Evolutionary conservation across 2,113 vertebrate species (phyloP), one percentile per base, ranked within the genome.

Genomic region (Pontoporia blainvillei): DNA sequence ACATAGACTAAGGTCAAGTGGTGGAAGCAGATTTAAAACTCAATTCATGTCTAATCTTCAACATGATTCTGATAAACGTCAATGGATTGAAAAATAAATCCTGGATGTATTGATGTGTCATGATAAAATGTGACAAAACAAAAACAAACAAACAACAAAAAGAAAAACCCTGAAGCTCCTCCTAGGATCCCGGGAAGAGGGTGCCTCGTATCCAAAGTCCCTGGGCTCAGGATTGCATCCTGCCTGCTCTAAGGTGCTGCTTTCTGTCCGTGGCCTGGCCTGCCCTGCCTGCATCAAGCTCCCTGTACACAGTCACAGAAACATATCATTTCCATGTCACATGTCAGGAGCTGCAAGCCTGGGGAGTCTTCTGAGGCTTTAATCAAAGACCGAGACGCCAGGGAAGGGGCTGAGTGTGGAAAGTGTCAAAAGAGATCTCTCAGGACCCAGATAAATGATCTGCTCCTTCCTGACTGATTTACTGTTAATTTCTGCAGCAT

Each of bases 401-500:
- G 29, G 20, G 36, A 79, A 31, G 46, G 84, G 79, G n/a, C 36
- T n/a, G 1, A 5, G 31, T 54, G 46, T 76, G 54, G 39, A n/a
- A 82, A 61, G 69, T 61, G 31, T 75, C 36, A 21, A 79, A 52
- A 94, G 57, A 62, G 64, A 27, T 25, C 61, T 34, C 44, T 15
- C 21, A 10, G n/a, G 52, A 44, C 66, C 54, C 39, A 18, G 25
- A 31, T 10, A 13, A 61, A 86, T 18, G 66, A 23, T 8, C 31
- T 34, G 76, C 76, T 49, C 64, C 71, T 83, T 46, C 25, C 90
- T 18, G 39, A 25, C 17, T 57, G 82, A 76, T 67, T 49, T 46
- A 46, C 94, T 57, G 49, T 36, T 62, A 31, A 81, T 78, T 95
- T 96, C 94, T 93, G 66, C 95, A 89, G 52, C 46, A 46, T 84